phyloP scores from a whole-genome alignment of 2,113 vertebrate species.

The Marcusenius ussheri region DNA sequence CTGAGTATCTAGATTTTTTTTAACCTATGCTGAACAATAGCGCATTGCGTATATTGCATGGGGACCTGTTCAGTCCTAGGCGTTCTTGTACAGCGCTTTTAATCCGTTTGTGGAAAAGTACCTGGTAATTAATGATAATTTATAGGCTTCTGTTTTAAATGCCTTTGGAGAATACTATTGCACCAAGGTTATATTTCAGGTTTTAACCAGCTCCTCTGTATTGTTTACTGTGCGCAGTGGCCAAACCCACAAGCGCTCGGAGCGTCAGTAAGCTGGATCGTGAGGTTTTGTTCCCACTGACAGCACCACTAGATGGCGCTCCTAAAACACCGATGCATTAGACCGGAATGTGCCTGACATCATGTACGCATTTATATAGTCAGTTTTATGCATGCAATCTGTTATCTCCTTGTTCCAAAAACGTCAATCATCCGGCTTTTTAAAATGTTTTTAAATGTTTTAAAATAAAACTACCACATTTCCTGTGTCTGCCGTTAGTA shows the following conservation, averaged over 20 bases:
- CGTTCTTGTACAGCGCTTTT: background rate
- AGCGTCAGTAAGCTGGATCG: background rate
- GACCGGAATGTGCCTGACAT: background rate
- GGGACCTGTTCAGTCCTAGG: background rate
- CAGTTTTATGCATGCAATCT: background rate
- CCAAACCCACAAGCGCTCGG: background rate
- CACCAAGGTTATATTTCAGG: background rate
- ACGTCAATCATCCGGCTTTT: background rate
- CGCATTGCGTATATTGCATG: background rate
- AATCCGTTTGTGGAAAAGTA: background rate
- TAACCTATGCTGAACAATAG: background rate
- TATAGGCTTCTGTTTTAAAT: background rate
- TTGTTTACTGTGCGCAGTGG: background rate
- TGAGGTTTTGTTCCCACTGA: background rate
- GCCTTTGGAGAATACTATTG: background rate
- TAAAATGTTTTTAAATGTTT: background rate
- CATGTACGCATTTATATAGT: background rate
- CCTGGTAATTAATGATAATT: background rate
- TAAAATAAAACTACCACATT: background rate
- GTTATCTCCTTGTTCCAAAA: background rate
- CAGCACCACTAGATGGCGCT: background rate
- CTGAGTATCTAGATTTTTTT: background rate
- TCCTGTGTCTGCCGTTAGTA: background rate
- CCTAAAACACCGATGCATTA: background rate
- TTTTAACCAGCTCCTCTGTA: background rate